Evolutionary conservation across 2,113 vertebrate species (phyloP), one percentile per base, ranked within the genome.

Genomic region (Aptenodytes forsteri): DNA sequence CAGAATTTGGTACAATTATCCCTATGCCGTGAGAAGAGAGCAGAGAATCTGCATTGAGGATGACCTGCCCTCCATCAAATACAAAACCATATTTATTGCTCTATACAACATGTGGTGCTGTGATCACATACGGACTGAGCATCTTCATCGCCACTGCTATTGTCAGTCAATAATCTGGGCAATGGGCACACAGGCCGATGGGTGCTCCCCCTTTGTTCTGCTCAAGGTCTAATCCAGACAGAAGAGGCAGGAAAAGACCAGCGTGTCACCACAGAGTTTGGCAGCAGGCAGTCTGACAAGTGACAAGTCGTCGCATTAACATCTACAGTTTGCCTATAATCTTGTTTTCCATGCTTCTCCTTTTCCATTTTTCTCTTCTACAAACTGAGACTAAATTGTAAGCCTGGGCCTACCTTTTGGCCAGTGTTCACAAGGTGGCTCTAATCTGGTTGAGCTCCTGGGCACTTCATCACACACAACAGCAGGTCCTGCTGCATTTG

Each of bases 41-140:
- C 27, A 82, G n/a, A 75, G 32, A 61, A 71, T 8, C 12, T 56
- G 32, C 52, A 40, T 0, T 6, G 46, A 71, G 34, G 26, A 16
- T 20, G 22, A 46, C 32, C 20, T 20, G 42, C 47, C 19, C 80
- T 79, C 29, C 58, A 72, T 3, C 30, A 61, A 61, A 27, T 6
- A n/a, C 22, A 80, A 38, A 62, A 3, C 14, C 3, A 0, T 22
- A 36, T 26, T 46, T 40, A 56, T 23, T 58, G 55, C 52, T 58
- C 16, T 47, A 2, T 6, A 36, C 36, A n/a, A 49, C 18, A 14
- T 2, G 8, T 1, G 0, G 49, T 27, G 19, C 36, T 69, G 11
- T 14, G n/a, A 40, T 17, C n/a, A 38, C 40, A 27, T 5, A 29
- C 40, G 8, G 20, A 64, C n/a, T 6, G 40, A 21, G 4, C 1